A percentile compares a stretch with the other conserved stretches of the same genome.
phyloP scores from a whole-genome alignment of 2,888 invertebrate genomes.

The Pheosia gnoma region DNA sequence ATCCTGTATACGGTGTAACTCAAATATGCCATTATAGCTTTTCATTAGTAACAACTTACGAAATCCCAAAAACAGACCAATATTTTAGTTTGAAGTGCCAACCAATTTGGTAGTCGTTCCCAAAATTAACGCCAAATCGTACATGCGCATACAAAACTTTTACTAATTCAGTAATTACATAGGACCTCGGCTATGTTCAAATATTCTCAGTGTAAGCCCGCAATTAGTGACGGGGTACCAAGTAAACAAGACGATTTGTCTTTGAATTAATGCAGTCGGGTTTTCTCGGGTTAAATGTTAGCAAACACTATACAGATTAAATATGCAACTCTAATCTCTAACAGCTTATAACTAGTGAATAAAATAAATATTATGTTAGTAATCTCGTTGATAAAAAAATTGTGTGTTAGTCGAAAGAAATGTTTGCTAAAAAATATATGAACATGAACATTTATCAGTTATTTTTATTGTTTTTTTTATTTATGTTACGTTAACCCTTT shows the following conservation, averaged over 20 bases:
- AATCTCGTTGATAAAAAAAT: not conserved
- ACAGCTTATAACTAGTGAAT: not conserved
- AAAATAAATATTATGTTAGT: not conserved
- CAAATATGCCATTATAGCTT: not conserved
- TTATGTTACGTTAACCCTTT: too few species aligned
- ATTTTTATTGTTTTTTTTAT: too few species aligned
- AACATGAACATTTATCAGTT: too few species aligned
- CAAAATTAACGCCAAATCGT: not conserved
- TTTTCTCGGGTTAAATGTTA: conserved; percentile 37
- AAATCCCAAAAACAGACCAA: not conserved
- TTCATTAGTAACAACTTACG: not conserved
- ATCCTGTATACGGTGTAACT: too few species aligned
- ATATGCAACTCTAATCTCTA: conserved; percentile 26
- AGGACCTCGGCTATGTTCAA: conserved; percentile 35
- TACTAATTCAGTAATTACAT: conserved; percentile 34
- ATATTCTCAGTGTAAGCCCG: conserved; percentile 39
- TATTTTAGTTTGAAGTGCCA: not conserved
- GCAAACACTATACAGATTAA: conserved; percentile 31
- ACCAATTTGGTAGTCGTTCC: not conserved
- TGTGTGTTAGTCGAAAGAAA: too few species aligned
- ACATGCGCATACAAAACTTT: conserved; percentile 19
- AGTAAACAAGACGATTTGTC: conserved; percentile 52
- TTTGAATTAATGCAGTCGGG: conserved; percentile 43
- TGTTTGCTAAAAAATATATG: too few species aligned
- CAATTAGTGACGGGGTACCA: conserved; percentile 52